Evolutionary conservation across 2,113 vertebrate species (phyloP).

Genomic region (Oncorhynchus nerka): DNA sequence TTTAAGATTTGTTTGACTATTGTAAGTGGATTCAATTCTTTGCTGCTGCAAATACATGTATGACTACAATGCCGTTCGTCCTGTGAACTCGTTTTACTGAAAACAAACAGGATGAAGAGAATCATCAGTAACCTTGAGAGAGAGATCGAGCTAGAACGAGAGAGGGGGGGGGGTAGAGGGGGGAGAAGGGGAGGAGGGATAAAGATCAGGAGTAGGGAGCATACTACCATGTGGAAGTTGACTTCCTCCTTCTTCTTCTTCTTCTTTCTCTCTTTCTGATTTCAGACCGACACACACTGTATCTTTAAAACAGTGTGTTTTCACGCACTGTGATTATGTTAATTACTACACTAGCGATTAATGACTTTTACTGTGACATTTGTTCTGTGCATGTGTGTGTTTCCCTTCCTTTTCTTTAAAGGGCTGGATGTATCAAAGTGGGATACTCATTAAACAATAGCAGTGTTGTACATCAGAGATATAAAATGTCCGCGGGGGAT

Average conservation of each 20-base stretch:
- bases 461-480: constrained; percentile 55
- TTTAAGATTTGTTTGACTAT: too few relatives aligned
- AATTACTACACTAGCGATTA: constrained; percentile 36
- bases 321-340: constrained; percentile 19
- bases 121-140: not conserved
- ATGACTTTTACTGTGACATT: constrained; percentile 38
- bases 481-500: constrained; percentile 65
- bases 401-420: constrained; percentile 30
- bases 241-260: not conserved
- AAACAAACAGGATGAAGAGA: not conserved
- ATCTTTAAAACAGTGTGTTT: constrained; percentile 13
- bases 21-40: too few relatives aligned
- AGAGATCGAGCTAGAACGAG: not conserved
- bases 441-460: constrained; percentile 55
- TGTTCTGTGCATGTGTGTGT: constrained; percentile 33
- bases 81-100: not conserved
- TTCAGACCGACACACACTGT: not conserved
- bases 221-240: not conserved
- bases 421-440: constrained; percentile 54
- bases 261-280: not conserved
- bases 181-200: not conserved
- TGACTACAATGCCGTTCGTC: too few relatives aligned
- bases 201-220: not conserved
- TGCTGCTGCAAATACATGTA: too few relatives aligned
- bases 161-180: not conserved